Conservation (phyloP, 2,113 vertebrate genomes). For the Lagopus leucura region DNA sequence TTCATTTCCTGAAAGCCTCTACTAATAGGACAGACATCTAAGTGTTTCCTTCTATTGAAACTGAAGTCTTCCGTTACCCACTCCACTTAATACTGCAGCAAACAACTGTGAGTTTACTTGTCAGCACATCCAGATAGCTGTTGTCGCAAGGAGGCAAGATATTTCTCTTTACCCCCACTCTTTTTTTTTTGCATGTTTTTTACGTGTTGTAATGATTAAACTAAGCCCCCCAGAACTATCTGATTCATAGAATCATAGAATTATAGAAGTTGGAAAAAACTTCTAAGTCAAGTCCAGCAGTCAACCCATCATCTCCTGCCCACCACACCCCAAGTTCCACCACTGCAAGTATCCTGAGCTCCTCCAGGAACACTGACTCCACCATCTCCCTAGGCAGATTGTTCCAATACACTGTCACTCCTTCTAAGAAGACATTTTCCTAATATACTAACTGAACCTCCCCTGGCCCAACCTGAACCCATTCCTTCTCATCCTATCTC, state of each 20-base stretch:
- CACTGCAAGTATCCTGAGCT: too few species aligned
- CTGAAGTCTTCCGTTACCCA: neutral
- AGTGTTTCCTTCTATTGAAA: neutral
- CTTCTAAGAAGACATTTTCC: too few species aligned
- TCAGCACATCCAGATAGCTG: neutral
- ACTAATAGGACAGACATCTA: neutral
- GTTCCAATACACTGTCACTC: too few species aligned
- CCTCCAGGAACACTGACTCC: too few species aligned
- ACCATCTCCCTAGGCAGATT: too few species aligned
- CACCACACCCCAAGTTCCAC: too few species aligned
- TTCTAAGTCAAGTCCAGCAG: too few species aligned
- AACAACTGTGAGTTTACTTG: neutral
- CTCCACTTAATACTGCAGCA: neutral
- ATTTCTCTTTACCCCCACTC: neutral
- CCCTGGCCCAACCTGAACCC: too few species aligned
- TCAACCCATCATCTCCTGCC: too few species aligned
- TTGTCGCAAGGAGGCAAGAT: neutral
- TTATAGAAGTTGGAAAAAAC: too few species aligned
- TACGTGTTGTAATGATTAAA: neutral
- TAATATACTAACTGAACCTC: too few species aligned
- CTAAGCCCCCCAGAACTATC: neutral
- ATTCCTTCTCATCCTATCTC: too few species aligned
- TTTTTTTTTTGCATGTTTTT: neutral
- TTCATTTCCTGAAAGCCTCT: neutral
- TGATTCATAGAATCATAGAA: neutral